phyloP scores from a whole-genome alignment of 2,888 invertebrate genomes.

The Lottia gigantea region DNA sequence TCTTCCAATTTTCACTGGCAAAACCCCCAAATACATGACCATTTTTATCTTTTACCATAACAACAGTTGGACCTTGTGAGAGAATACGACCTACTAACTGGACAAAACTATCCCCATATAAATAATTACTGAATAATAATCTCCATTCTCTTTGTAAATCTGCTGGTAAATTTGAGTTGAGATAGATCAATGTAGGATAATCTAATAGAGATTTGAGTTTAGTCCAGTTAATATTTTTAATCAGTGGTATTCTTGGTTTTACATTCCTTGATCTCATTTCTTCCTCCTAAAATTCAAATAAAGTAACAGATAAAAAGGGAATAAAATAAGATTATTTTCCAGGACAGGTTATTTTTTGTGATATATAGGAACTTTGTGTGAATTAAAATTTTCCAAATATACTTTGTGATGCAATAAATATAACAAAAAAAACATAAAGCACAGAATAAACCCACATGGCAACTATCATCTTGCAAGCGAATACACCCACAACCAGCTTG shows the following conservation, averaged over 20 bases:
- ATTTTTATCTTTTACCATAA: slow-evolving; percentile 81
- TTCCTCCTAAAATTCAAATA: slow-evolving; percentile 28
- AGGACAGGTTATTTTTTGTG: too few relatives aligned
- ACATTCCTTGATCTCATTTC: slow-evolving; percentile 25
- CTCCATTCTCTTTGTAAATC: slow-evolving; percentile 84
- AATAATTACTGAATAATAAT: slow-evolving; percentile 76
- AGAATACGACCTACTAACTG: slow-evolving; percentile 69
- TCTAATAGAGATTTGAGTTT: slow-evolving; percentile 51
- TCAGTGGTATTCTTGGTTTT: slow-evolving; percentile 39
- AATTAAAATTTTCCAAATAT: too few relatives aligned
- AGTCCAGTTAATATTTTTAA: slow-evolving; percentile 49
- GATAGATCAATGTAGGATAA: slow-evolving; percentile 56
- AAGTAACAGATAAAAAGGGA: too few relatives aligned
- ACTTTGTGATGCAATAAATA: too few relatives aligned
- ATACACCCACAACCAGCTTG: too few relatives aligned
- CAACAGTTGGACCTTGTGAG: slow-evolving; percentile 73
- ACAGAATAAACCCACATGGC: too few relatives aligned
- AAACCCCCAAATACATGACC: slow-evolving; percentile 91
- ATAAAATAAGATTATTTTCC: too few relatives aligned
- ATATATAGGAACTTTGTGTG: too few relatives aligned
- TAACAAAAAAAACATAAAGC: too few relatives aligned
- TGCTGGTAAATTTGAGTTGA: slow-evolving; percentile 83
- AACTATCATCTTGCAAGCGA: too few relatives aligned
- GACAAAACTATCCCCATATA: slow-evolving; percentile 84
- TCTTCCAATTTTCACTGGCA: slow-evolving; percentile 81